A percentile compares a stretch with the other conserved stretches of the same genome.
phyloP scores from a whole-genome alignment of 2,113 vertebrate genomes.

The Sialia sialis region DNA sequence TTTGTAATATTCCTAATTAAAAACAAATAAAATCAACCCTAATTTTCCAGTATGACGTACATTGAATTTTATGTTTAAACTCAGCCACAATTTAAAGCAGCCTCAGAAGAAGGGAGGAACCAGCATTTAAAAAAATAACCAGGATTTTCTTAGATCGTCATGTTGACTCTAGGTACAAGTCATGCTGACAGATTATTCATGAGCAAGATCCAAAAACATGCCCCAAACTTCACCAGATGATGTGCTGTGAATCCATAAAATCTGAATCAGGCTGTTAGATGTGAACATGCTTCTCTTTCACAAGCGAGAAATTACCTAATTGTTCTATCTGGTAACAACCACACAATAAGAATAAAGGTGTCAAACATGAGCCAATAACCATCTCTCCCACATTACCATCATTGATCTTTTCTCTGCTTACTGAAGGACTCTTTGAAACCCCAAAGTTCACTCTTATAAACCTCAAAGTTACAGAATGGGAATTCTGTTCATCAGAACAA shows the following conservation, averaged over 20 bases:
- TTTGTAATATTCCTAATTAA: slow-evolving; percentile 29
- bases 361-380: neutral
- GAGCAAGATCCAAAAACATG: neutral
- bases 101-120: neutral
- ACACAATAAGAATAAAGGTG: neutral
- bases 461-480: neutral
- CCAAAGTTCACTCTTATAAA: neutral
- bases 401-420: neutral
- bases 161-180: slow-evolving; percentile 1
- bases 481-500: neutral
- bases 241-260: neutral
- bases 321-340: neutral
- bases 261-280: neutral
- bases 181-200: neutral
- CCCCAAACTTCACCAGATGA: neutral
- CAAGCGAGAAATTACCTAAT: neutral
- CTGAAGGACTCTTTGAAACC: neutral
- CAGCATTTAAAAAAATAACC: neutral
- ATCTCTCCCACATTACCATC: neutral
- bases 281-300: neutral
- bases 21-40: slow-evolving; percentile 1
- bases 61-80: slow-evolving; percentile 5
- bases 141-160: neutral
- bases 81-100: neutral
- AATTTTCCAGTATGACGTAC: slow-evolving; percentile 32